Evolutionary conservation across 1,140 invertebrate species (phyloP).

Genomic region (Acromyrmex charruanus): DNA sequence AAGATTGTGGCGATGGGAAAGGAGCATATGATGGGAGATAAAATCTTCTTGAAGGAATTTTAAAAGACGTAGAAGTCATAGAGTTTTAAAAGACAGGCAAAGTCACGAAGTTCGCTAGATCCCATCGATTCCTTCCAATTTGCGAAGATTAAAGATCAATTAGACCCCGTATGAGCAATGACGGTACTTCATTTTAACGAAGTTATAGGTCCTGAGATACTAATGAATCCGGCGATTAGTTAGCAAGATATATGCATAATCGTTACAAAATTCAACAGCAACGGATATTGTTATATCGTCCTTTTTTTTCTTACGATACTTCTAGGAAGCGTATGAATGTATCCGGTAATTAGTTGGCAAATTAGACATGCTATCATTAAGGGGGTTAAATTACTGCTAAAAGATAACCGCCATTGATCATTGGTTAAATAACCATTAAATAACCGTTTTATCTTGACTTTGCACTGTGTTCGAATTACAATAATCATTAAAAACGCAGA

Average conservation of each 20-base stretch:
- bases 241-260: slow-evolving; percentile 44
- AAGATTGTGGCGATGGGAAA: background rate
- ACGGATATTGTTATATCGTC: background rate
- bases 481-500: background rate
- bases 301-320: background rate
- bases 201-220: slow-evolving; percentile 49
- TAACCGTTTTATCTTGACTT: slow-evolving; percentile 10
- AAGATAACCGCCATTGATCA: background rate
- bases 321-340: background rate
- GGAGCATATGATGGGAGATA: background rate
- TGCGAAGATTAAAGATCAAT: slow-evolving; percentile 73
- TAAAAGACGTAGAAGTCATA: background rate
- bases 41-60: slow-evolving; percentile 6
- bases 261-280: slow-evolving; percentile 13
- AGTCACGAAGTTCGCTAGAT: background rate
- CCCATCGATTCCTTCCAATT: slow-evolving; percentile 33
- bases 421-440: background rate
- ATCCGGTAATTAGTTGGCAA: slow-evolving; percentile 16
- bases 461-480: background rate
- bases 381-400: slow-evolving; percentile 19
- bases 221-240: slow-evolving; percentile 69
- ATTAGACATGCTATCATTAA: slow-evolving; percentile 22
- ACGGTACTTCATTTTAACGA: slow-evolving; percentile 8
- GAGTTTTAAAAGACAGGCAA: background rate
- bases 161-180: slow-evolving; percentile 66